These are phyloP conservation scores for Mesitornis unicolor DNA, from an alignment of 2,113 vertebrate species.

Conservation along the genomic window DNA sequence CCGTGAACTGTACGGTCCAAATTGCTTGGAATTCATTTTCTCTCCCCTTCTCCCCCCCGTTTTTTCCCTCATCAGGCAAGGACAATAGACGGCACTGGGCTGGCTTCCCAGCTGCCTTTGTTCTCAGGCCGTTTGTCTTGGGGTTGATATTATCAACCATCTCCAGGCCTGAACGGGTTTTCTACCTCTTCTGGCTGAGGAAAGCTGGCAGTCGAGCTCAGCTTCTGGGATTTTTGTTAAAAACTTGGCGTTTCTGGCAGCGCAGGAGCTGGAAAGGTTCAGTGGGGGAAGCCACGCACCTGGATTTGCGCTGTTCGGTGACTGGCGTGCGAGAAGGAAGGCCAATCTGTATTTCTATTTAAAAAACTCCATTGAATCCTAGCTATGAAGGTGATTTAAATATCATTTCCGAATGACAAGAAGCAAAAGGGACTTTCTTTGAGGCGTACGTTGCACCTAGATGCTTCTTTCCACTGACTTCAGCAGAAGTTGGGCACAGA, in stretches of 20 bases:
- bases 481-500: not conserved
- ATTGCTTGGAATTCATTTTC: not conserved
- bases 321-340: fast-evolving
- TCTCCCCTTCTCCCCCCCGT: not conserved
- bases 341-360: fast-evolving
- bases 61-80: not conserved
- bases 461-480: not conserved
- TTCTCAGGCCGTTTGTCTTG: not conserved
- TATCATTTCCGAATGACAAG: not conserved
- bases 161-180: not conserved
- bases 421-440: not conserved
- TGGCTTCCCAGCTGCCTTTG: not conserved
- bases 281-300: not conserved
- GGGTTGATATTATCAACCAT: not conserved
- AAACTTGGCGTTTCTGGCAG: too few species aligned
- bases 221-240: not conserved
- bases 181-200: not conserved
- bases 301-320: not conserved
- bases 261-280: too few species aligned
- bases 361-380: fast-evolving
- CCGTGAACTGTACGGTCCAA: not conserved
- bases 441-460: not conserved
- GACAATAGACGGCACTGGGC: not conserved
- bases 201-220: not conserved
- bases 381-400: not conserved